A percentile compares a stretch with the other conserved stretches of the same genome.
These are phyloP conservation scores for Bufotes viridis DNA, from an alignment of 2,797 vertebrate species.

Conservation along the genomic window DNA sequence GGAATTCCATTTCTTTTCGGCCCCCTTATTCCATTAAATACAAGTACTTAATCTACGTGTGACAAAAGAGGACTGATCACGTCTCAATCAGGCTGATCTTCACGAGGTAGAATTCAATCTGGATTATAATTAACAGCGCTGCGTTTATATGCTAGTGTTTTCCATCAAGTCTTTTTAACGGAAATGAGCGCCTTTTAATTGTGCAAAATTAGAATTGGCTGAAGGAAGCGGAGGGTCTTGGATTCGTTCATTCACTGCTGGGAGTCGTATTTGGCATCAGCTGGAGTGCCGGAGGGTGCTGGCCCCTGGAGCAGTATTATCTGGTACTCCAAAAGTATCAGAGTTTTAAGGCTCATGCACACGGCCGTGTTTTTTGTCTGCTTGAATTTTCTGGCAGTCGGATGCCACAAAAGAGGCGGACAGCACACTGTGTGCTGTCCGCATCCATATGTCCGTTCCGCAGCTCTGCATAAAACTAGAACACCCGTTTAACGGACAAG, in stretches of 20 bases:
- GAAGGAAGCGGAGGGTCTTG: background rate
- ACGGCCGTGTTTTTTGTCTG: too few relatives aligned
- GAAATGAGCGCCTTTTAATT: background rate
- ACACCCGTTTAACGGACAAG: too few relatives aligned
- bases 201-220: background rate
- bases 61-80: constrained; percentile 3
- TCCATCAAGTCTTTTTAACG: background rate
- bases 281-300: too few relatives aligned
- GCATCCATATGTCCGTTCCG: too few relatives aligned
- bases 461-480: too few relatives aligned
- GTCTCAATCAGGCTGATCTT: background rate
- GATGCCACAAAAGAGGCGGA: too few relatives aligned
- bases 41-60: background rate
- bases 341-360: background rate
- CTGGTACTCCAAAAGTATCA: background rate
- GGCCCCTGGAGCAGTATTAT: background rate
- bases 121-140: constrained; percentile 10
- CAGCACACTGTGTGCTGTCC: too few relatives aligned
- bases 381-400: too few relatives aligned
- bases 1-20: background rate
- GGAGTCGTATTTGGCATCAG: background rate
- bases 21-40: constrained; percentile 4
- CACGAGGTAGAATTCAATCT: background rate
- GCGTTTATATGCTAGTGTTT: background rate
- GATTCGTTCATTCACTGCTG: too few relatives aligned